phyloP scores from a whole-genome alignment of 1,140 invertebrate genomes.

The Psilanteris sp. region DNA sequence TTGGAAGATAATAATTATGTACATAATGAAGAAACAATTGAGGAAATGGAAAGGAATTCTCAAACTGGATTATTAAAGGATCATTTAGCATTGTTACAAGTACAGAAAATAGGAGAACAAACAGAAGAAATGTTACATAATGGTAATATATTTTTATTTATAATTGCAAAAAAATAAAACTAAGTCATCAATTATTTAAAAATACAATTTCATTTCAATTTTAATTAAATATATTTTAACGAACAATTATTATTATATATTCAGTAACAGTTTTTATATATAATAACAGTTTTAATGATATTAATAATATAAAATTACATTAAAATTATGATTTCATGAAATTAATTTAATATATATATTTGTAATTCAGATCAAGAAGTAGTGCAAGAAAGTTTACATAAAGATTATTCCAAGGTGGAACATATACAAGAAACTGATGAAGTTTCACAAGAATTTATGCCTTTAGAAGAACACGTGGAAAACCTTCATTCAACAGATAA shows the following conservation, averaged over 20 bases:
- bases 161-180: neutral
- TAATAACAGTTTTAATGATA: too few species aligned
- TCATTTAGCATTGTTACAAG: constrained; percentile 71
- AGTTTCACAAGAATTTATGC: constrained; percentile 36
- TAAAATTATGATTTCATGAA: too few species aligned
- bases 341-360: too few species aligned
- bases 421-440: constrained; percentile 26
- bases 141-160: constrained; percentile 22
- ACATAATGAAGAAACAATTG: constrained; percentile 43
- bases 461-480: constrained; percentile 18
- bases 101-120: constrained; percentile 68
- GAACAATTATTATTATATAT: too few species aligned
- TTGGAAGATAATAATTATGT: constrained; percentile 63
- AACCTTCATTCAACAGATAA: too few species aligned
- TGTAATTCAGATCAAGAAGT: constrained; percentile 23
- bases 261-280: too few species aligned
- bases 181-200: too few species aligned
- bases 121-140: constrained; percentile 37
- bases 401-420: constrained; percentile 24
- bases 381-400: constrained; percentile 14
- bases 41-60: constrained; percentile 53
- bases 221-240: too few species aligned
- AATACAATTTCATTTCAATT: too few species aligned
- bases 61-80: constrained; percentile 70
- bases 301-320: too few species aligned